Base-by-base conservation (phyloP, 2,113 vertebrate genomes). In the Geococcyx californianus region DNA sequence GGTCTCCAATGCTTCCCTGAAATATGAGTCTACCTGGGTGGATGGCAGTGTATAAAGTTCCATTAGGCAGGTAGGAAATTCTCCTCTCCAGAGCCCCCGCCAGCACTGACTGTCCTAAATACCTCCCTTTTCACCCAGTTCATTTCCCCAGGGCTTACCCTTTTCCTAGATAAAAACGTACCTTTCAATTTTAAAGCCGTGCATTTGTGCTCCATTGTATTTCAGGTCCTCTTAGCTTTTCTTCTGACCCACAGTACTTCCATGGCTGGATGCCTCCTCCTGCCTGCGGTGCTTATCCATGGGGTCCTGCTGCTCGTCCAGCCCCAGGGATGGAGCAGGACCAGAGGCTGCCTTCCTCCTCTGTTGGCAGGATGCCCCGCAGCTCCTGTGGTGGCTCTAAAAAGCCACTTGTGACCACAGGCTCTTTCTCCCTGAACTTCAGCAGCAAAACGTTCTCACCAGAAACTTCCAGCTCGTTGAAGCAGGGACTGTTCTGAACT, bases 21-120 rank as follows among this genome's bases (percentile, higher is more conserved):
- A 90, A 86, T 56, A 75, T 2, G 8, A 21, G 17, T 75, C 47
- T 88, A 29, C 47, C 44, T 44, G 20, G 18, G 44, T 29, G 49
- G 40, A 29, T 49, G 16, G 15, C 31, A 74, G 44, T 15, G 13
- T 31, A 33, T 51, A 45, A 31, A 56, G 5, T 90, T 84, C 87
- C 36, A 49, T 68, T 69, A 91, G 28, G 44, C 49, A 84, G 40
- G 56, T 54, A 90, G 28, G 51, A 89, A 75, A 72, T 67, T 81
- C 62, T 95, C 56, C 36, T 77, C n/a, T 49, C 42, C 51, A 51
- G 13, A 63, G 83, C 11, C 23, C 26, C 36, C 80, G 38, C 29
- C 56, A 90, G 17, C 15, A 55, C 21, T 40, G 56, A 68, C 26
- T 75, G 72, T 66, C 76, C 54, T 92, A 86, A 95, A 96, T 81